phyloP scores from a whole-genome alignment of 2,797 vertebrate genomes.

The Halcyon badia region DNA sequence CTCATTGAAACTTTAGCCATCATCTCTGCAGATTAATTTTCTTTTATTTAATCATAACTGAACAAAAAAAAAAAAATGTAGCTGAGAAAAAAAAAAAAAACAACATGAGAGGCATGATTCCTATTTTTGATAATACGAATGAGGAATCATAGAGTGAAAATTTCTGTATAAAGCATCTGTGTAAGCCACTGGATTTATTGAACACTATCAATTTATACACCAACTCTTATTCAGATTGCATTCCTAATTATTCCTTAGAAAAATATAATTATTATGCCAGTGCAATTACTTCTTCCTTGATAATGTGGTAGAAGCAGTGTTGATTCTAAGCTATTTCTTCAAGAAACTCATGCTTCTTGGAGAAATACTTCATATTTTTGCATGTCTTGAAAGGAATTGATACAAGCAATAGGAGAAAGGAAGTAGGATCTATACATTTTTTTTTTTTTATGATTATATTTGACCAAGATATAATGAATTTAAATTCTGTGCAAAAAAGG shows the following conservation, averaged over 20 bases:
- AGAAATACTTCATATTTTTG: not conserved
- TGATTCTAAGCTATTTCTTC: slow-evolving; percentile 25
- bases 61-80: not conserved
- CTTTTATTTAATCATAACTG: slow-evolving; percentile 5
- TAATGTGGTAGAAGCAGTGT: slow-evolving; percentile 26
- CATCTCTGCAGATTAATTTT: not conserved
- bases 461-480: not conserved
- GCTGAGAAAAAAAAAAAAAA: not conserved
- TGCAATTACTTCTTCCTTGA: slow-evolving; percentile 53
- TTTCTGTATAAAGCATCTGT: slow-evolving; percentile 22
- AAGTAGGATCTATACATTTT: not conserved
- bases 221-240: slow-evolving; percentile 37
- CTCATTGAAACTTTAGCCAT: not conserved
- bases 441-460: not conserved
- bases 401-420: not conserved
- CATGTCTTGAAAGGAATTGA: not conserved
- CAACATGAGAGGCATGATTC: not conserved
- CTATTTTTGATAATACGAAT: slow-evolving; percentile 51
- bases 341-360: not conserved
- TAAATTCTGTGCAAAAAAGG: not conserved
- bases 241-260: slow-evolving; percentile 58
- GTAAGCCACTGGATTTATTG: slow-evolving; percentile 34
- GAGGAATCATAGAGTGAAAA: slow-evolving; percentile 36
- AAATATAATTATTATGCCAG: slow-evolving; percentile 45
- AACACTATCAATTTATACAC: slow-evolving; percentile 37